Conservation (phyloP, 1,140 invertebrate species). For the Drosophila grimshawi region DNA sequence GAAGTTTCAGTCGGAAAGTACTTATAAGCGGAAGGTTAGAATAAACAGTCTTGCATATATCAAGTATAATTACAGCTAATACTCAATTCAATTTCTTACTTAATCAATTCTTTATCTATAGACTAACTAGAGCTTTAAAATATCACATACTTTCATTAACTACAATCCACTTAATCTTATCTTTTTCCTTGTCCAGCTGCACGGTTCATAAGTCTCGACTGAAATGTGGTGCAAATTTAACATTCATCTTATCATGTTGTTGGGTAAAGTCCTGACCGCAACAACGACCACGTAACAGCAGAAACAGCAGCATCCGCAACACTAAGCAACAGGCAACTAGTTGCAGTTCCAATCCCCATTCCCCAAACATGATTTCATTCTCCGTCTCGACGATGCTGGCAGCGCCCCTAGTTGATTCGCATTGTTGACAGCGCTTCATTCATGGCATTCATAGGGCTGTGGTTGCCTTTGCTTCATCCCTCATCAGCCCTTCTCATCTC, state of each 20-base stretch:
- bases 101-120: slow-evolving; percentile 3
- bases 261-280: slow-evolving; percentile 36
- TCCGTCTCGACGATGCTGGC: background rate
- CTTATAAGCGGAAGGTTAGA: no score
- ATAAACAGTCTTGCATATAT: no score
- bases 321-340: slow-evolving; percentile 46
- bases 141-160: slow-evolving; percentile 13
- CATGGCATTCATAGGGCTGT: slow-evolving; percentile 69
- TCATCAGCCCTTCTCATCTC: background rate
- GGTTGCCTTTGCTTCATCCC: background rate
- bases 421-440: slow-evolving; percentile 79
- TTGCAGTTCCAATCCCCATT: slow-evolving; percentile 13
- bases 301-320: slow-evolving; percentile 59
- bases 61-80: background rate
- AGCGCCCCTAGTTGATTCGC: slow-evolving; percentile 46
- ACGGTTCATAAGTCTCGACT: slow-evolving; percentile 11
- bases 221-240: slow-evolving; percentile 49
- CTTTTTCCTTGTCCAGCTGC: background rate
- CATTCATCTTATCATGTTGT: slow-evolving; percentile 51
- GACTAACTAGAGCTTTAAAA: slow-evolving; percentile 1
- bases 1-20: no score
- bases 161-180: background rate
- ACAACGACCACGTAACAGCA: slow-evolving; percentile 26
- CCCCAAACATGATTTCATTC: background rate
- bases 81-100: background rate